Evolutionary conservation across 2,113 vertebrate species (phyloP).

Genomic region (Corythornis cristatus): DNA sequence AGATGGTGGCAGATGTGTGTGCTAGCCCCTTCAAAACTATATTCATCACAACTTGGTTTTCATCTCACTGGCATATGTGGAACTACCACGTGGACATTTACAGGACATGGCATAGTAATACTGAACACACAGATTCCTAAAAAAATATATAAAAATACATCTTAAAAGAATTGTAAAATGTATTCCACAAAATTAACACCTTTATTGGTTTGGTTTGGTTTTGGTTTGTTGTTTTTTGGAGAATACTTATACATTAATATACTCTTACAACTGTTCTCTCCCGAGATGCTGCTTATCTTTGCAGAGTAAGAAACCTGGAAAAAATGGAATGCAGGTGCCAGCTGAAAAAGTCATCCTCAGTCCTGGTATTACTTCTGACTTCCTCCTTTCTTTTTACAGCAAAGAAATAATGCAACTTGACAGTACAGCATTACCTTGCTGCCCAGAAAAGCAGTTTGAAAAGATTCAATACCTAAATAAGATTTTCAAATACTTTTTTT

Average conservation of each 20-base stretch:
- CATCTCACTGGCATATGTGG: not conserved
- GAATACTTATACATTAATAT: not conserved
- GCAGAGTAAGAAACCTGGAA: not conserved
- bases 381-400: not conserved
- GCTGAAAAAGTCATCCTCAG: constrained; percentile 26
- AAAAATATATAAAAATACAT: not conserved
- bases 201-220: too few species aligned
- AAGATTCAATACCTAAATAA: not conserved
- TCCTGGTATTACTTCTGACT: not conserved
- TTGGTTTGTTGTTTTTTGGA: not conserved
- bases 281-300: not conserved
- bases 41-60: not conserved
- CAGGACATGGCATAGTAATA: not conserved
- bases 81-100: not conserved
- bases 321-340: not conserved
- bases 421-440: not conserved
- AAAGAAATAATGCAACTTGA: not conserved
- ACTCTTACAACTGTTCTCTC: not conserved
- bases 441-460: not conserved
- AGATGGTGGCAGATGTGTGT: not conserved
- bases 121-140: not conserved
- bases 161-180: not conserved
- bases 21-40: not conserved
- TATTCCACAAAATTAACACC: not conserved
- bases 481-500: not conserved